Conservation (phyloP, 2,113 vertebrate genomes). For the Synchiropus splendidus region DNA sequence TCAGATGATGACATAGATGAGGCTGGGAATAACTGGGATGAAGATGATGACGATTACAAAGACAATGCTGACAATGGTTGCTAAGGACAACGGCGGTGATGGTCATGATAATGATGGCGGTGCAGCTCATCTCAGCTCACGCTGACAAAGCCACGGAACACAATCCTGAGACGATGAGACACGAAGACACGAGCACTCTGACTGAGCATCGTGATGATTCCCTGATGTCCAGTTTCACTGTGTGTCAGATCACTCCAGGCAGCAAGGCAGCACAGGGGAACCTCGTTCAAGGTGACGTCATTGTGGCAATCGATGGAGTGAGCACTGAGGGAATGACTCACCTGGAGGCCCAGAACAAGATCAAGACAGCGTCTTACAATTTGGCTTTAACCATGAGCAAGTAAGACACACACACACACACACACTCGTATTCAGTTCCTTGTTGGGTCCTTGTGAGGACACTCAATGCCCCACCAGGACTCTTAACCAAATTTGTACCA, state of each 20-base stretch:
- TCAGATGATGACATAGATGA: neutral
- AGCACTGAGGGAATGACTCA: conserved; percentile 95
- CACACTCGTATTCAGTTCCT: too few species aligned
- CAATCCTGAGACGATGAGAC: neutral
- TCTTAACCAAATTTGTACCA: too few species aligned
- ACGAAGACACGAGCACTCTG: too few species aligned
- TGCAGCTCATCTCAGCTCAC: too few species aligned
- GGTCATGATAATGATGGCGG: too few species aligned
- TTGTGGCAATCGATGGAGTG: conserved; percentile 92
- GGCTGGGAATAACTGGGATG: neutral
- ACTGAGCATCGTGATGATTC: too few species aligned
- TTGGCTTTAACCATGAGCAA: conserved; percentile 88
- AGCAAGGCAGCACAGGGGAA: conserved; percentile 89
- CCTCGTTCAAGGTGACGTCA: conserved; percentile 87
- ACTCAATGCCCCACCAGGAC: too few species aligned
- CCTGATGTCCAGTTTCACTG: too few species aligned
- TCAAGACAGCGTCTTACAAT: conserved; percentile 90
- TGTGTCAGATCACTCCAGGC: conserved; percentile 83
- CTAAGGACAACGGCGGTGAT: neutral
- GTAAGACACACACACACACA: conserved; percentile 67
- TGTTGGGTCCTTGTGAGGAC: too few species aligned
- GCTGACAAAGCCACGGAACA: neutral
- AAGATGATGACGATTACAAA: neutral
- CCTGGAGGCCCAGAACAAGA: conserved; percentile 97
- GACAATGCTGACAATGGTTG: neutral